Conservation (phyloP, 2,113 vertebrate genomes). For the Panthera tigris region DNA sequence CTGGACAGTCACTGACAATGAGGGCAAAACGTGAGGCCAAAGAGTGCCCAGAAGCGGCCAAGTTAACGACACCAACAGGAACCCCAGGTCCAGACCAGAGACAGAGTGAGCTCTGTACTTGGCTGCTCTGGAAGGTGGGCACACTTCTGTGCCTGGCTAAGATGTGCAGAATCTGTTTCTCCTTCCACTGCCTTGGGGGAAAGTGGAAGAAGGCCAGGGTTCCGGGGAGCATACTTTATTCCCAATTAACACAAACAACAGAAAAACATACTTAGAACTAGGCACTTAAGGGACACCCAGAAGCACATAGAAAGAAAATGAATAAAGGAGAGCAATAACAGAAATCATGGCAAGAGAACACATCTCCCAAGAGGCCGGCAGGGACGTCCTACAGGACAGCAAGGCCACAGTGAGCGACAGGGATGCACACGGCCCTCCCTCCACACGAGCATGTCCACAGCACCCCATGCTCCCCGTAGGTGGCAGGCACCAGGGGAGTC, state of each 20-base stretch:
- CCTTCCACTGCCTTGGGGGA: background rate
- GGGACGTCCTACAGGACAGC: background rate
- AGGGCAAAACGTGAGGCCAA: background rate
- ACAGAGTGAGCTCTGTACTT: background rate
- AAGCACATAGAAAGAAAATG: background rate
- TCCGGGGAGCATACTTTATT: background rate
- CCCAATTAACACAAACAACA: background rate
- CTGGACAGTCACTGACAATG: background rate
- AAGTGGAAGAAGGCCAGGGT: background rate
- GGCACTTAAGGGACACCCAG: background rate
- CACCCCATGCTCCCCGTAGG: background rate
- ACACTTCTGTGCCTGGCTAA: background rate
- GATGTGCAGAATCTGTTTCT: background rate
- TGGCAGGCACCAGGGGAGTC: background rate
- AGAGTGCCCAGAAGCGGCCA: background rate
- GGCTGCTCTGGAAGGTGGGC: background rate
- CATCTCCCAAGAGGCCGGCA: background rate
- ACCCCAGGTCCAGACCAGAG: background rate
- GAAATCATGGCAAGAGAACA: background rate
- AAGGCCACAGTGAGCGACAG: background rate
- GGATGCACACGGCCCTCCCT: background rate
- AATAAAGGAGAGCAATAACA: background rate
- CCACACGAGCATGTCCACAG: background rate
- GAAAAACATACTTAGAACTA: background rate
- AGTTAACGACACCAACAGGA: background rate